Evolutionary conservation across 2,888 invertebrate species (phyloP).

Genomic region (Melipona bicolor): DNA sequence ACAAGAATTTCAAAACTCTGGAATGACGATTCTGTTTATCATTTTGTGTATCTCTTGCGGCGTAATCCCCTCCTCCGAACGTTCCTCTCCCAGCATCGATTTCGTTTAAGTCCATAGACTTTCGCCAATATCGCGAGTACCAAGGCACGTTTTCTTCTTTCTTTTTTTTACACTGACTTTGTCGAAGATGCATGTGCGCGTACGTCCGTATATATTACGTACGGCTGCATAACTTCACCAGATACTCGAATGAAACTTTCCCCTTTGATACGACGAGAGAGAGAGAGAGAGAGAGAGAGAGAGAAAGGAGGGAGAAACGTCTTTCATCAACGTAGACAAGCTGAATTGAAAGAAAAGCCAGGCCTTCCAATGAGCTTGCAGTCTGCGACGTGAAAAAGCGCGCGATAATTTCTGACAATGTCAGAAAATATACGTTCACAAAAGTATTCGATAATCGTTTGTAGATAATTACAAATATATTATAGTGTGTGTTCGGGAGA

Average conservation of each 20-base stretch:
- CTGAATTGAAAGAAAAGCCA: conserved; percentile 17
- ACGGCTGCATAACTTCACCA: conserved; percentile 12
- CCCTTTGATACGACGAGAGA: conserved; percentile 10
- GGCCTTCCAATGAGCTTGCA: conserved; percentile 11
- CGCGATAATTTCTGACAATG: neutral
- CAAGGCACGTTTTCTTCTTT: neutral
- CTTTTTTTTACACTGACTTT: conserved; percentile 25
- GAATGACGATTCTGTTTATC: too few species aligned
- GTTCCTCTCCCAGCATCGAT: neutral
- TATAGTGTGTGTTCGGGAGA: too few species aligned
- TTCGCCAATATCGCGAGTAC: conserved; percentile 29
- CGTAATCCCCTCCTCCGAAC: neutral
- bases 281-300: too few species aligned
- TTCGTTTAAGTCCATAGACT: conserved; percentile 29
- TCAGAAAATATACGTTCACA: neutral
- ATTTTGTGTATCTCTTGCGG: neutral
- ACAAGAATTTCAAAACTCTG: too few species aligned
- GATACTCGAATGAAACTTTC: conserved; percentile 46
- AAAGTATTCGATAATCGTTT: neutral
- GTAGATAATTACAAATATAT: too few species aligned
- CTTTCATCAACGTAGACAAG: conserved; percentile 33
- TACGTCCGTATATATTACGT: conserved; percentile 23
- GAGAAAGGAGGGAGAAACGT: conserved; percentile 24
- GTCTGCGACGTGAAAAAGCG: neutral
- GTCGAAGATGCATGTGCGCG: conserved; percentile 12